phyloP scores from a whole-genome alignment of 2,797 vertebrate species.

The Sebastes baramenuke region DNA sequence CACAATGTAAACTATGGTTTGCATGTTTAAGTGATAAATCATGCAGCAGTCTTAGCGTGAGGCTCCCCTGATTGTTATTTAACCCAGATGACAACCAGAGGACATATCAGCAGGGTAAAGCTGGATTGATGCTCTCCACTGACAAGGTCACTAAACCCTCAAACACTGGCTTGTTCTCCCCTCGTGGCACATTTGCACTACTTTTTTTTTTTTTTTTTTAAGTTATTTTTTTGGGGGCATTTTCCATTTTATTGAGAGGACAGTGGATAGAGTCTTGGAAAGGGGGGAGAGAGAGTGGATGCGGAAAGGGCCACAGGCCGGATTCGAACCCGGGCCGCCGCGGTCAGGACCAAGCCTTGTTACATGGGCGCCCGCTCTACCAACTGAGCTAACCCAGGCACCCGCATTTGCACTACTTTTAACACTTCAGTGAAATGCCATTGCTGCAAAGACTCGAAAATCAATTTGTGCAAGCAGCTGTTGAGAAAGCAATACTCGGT shows the following conservation, averaged over 20 bases:
- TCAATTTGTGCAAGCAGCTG: constrained; percentile 61
- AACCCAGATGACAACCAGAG: neutral
- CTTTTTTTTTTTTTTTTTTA: neutral
- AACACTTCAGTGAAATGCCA: constrained; percentile 46
- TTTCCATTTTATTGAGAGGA: too few species aligned
- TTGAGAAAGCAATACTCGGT: constrained; percentile 30
- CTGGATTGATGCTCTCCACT: constrained; percentile 37
- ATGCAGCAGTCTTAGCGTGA: neutral
- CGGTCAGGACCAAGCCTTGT: too few species aligned
- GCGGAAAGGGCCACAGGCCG: too few species aligned
- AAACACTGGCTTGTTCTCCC: neutral
- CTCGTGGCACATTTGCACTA: constrained; percentile 31
- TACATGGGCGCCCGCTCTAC: too few species aligned
- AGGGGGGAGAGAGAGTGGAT: too few species aligned
- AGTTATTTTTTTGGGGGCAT: too few species aligned
- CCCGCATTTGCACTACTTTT: constrained; percentile 31
- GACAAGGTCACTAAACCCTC: constrained; percentile 58
- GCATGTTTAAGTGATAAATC: neutral
- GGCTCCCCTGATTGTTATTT: neutral
- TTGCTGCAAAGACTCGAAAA: constrained; percentile 57
- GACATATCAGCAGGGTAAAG: constrained; percentile 12
- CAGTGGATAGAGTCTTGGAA: too few species aligned
- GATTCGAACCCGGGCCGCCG: too few species aligned
- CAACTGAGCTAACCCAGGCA: too few species aligned
- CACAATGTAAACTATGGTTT: neutral